These are phyloP conservation scores for Trimorus sp. DNA, from an alignment of 2,888 invertebrate genomes.

Conservation along the genomic window DNA sequence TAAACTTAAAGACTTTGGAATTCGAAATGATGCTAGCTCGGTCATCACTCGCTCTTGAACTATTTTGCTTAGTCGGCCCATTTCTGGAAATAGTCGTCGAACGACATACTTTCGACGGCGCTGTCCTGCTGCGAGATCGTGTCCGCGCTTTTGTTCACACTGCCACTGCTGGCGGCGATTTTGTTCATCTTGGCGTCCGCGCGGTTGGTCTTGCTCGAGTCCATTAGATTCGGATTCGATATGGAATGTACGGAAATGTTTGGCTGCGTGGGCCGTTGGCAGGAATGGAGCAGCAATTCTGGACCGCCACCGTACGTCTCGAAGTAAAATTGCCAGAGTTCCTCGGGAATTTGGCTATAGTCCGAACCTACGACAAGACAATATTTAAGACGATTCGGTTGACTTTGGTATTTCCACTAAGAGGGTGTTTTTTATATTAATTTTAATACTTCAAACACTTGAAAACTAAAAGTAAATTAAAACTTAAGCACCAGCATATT, in stretches of 20 bases:
- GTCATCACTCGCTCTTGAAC: slow-evolving; percentile 1
- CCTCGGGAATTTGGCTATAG: slow-evolving; percentile 91
- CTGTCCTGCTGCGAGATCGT: slow-evolving; percentile 77
- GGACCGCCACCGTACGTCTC: slow-evolving; percentile 95
- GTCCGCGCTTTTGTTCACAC: slow-evolving; percentile 76
- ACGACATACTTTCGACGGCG: slow-evolving; percentile 75
- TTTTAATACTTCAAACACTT: too few species aligned
- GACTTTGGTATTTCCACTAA: too few species aligned
- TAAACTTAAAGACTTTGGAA: slow-evolving; percentile 46
- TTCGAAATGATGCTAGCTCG: slow-evolving; percentile 5
- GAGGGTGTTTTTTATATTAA: too few species aligned
- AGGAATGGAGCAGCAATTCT: slow-evolving; percentile 84
- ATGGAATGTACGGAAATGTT: slow-evolving; percentile 79
- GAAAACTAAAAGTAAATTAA: too few species aligned
- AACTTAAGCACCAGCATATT: too few species aligned
- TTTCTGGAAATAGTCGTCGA: slow-evolving; percentile 75
- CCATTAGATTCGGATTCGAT: slow-evolving; percentile 76
- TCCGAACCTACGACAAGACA: slow-evolving; percentile 81
- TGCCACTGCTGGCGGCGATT: slow-evolving; percentile 59
- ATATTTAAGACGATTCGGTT: background rate
- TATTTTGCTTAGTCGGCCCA: background rate
- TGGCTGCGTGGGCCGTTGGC: slow-evolving; percentile 77
- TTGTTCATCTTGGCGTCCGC: slow-evolving; percentile 74
- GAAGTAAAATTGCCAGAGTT: slow-evolving; percentile 93
- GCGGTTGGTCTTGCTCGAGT: slow-evolving; percentile 75